Percentiles rank a stretch among this genome's conserved stretches.
phyloP scores from a whole-genome alignment of 2,113 vertebrate species.

The Brachionichthys hirsutus region DNA sequence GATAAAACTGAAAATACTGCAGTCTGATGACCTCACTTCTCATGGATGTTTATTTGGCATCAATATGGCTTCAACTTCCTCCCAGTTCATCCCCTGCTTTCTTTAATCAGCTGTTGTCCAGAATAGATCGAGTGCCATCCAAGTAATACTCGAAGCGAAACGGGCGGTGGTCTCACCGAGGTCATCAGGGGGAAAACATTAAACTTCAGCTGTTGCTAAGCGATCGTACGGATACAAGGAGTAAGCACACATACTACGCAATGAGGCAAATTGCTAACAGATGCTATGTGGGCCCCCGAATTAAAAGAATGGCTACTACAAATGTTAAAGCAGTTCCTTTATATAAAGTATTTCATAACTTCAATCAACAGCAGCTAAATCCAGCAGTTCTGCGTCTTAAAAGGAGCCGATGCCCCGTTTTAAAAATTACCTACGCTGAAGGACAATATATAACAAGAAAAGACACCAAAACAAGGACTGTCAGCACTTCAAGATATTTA shows the following conservation, averaged over 20 bases:
- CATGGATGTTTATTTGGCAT: slow-evolving; percentile 54
- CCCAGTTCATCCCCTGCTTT: slow-evolving; percentile 42
- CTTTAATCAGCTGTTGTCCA: slow-evolving; percentile 19
- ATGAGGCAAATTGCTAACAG: slow-evolving; percentile 62
- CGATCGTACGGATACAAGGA: slow-evolving; percentile 36
- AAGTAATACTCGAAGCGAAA: slow-evolving; percentile 16
- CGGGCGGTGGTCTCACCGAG: slow-evolving; percentile 2
- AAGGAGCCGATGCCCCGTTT: not conserved
- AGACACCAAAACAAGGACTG: slow-evolving; percentile 9
- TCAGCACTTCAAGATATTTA: slow-evolving; percentile 33
- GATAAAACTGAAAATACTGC: slow-evolving; percentile 39
- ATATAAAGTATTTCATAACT: slow-evolving; percentile 7
- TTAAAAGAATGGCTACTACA: slow-evolving; percentile 19
- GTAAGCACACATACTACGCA: slow-evolving; percentile 45
- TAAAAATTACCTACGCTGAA: slow-evolving; percentile 26
- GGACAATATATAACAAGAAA: slow-evolving; percentile 7
- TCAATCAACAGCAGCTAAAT: not conserved
- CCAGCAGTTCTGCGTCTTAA: not conserved
- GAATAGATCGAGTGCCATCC: not conserved
- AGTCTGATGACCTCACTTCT: slow-evolving; percentile 27
- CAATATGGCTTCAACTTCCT: slow-evolving; percentile 69
- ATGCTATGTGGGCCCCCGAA: slow-evolving; percentile 50
- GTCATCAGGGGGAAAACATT: slow-evolving; percentile 27
- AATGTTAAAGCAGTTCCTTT: slow-evolving; percentile 21
- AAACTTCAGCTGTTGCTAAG: slow-evolving; percentile 17